phyloP scores from a whole-genome alignment of 2,113 vertebrate genomes.

The Ceyx cyanopectus region DNA sequence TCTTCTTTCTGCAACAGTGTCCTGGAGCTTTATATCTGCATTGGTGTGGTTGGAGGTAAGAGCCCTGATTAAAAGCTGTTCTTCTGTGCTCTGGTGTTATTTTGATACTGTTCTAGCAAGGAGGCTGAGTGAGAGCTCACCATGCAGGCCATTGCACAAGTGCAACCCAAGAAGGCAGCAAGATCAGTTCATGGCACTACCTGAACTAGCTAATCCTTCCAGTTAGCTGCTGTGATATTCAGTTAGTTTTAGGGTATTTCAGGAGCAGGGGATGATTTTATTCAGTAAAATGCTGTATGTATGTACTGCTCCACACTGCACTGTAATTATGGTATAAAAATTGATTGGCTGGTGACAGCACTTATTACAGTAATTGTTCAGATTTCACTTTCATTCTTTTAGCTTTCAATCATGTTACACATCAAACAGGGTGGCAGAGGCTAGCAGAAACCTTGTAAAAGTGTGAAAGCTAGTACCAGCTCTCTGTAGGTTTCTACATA shows the following conservation, averaged over 20 bases:
- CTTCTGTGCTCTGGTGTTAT: background rate
- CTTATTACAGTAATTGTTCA: constrained; percentile 26
- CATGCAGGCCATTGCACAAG: background rate
- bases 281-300: constrained; percentile 24
- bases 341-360: background rate
- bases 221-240: background rate
- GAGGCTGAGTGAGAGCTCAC: background rate
- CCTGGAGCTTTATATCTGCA: constrained; percentile 89
- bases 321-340: constrained; percentile 39
- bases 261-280: constrained; percentile 24
- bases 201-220: background rate
- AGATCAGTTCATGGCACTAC: background rate
- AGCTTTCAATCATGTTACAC: background rate
- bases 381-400: constrained; percentile 3
- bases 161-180: background rate
- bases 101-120: background rate
- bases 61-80: background rate
- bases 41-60: constrained; percentile 94
- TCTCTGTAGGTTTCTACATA: background rate
- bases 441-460: background rate
- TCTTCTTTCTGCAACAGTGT: constrained; percentile 91
- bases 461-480: background rate
- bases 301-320: background rate
- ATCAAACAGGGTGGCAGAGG: background rate
- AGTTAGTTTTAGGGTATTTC: background rate